These are phyloP conservation scores for Lucinisca nassula DNA, from an alignment of 2,888 invertebrate genomes.

Conservation along the genomic window DNA sequence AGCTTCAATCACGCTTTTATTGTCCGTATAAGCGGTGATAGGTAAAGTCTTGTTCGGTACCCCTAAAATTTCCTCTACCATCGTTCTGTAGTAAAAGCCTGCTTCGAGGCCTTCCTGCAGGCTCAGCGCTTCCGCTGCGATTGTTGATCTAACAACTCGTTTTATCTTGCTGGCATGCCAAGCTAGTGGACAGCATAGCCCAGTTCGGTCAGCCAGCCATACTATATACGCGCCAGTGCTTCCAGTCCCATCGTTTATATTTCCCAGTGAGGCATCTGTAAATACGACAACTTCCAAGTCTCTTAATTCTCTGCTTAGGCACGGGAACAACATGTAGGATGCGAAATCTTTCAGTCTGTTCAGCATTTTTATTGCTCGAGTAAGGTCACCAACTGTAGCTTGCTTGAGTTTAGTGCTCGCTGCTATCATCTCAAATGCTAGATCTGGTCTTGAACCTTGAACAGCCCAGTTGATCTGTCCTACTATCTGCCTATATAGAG, in stretches of 20 bases:
- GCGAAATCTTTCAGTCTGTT: background rate
- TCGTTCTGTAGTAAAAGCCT: conserved; percentile 44
- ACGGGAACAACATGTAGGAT: background rate
- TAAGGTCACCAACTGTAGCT: background rate
- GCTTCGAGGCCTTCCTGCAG: conserved; percentile 51
- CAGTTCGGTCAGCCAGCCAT: conserved; percentile 35
- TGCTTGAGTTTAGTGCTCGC: background rate
- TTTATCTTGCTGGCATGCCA: conserved; percentile 51
- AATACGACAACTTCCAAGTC: background rate
- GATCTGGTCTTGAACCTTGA: conserved; percentile 21
- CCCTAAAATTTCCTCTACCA: conserved; percentile 26
- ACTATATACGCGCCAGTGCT: conserved; percentile 30
- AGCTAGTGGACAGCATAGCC: conserved; percentile 25
- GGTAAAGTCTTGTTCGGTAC: background rate
- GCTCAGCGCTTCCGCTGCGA: conserved; percentile 44
- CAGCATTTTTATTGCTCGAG: background rate
- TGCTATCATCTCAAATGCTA: conserved; percentile 43
- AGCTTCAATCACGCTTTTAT: conserved; percentile 53
- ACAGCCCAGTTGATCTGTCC: conserved; percentile 46
- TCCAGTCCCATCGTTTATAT: conserved; percentile 16
- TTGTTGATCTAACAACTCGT: conserved; percentile 42
- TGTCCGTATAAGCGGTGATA: conserved; percentile 45
- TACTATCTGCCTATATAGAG: background rate
- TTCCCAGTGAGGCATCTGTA: conserved; percentile 29
- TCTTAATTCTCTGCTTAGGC: background rate